Evolutionary conservation across 1,140 invertebrate genomes (phyloP).

Genomic region (Bombus waltoni): DNA sequence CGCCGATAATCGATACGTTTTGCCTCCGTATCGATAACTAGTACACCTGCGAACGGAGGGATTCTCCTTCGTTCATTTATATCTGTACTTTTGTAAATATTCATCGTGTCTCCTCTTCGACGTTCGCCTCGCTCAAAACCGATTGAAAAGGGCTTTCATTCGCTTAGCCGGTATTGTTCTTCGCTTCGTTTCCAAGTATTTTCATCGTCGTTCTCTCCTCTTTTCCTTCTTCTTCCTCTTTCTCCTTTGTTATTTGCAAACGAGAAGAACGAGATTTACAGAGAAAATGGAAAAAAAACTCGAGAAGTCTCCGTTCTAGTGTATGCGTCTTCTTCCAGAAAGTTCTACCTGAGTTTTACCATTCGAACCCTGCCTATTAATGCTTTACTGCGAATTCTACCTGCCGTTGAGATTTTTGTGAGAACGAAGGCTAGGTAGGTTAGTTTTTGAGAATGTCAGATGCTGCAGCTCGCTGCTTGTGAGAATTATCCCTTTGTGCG

Average conservation of each 20-base stretch:
- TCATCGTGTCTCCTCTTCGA: constrained; percentile 1
- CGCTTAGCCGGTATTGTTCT: constrained; percentile 20
- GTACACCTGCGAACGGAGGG: neutral
- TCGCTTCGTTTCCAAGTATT: constrained; percentile 23
- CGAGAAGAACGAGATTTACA: neutral
- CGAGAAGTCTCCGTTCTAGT: neutral
- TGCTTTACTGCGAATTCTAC: constrained; percentile 41
- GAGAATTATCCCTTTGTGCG: neutral
- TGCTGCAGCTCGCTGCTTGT: neutral
- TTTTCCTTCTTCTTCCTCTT: neutral
- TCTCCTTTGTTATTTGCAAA: neutral
- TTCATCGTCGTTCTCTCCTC: neutral
- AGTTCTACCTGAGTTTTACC: constrained; percentile 22
- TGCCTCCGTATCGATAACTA: constrained; percentile 6
- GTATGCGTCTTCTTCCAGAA: neutral
- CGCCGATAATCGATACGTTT: constrained; percentile 31
- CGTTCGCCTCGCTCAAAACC: constrained; percentile 15
- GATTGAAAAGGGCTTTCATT: constrained; percentile 24
- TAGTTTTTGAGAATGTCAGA: constrained; percentile 7
- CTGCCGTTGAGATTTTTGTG: constrained; percentile 38
- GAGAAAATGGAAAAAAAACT: constrained; percentile 13
- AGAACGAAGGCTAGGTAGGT: neutral
- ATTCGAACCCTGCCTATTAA: constrained; percentile 3
- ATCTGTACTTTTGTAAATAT: constrained; percentile 21
- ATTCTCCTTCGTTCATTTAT: constrained; percentile 24